Base-by-base conservation (phyloP, 2,888 invertebrate genomes). In the Brenthis ino region DNA sequence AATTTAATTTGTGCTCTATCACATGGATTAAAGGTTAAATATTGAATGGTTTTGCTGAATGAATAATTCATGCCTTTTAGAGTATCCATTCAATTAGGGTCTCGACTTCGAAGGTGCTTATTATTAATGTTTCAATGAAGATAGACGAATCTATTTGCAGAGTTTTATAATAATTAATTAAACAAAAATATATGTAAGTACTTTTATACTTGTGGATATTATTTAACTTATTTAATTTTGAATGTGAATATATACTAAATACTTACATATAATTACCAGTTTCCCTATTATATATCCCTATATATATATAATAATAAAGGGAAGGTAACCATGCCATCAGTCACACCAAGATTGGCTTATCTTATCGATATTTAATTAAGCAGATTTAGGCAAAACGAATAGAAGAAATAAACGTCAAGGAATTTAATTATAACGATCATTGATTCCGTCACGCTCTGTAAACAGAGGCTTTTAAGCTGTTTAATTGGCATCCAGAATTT, bases 341-440 rank as follows among this genome's bases (percentile, higher is more conserved):
- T 67, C 66, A 71, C 66, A 51, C 69, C 28, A 64, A 56, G 64
- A 60, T 64, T 67, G 60, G 53, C 68, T 71, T 72, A 71, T 69
- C 74, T 71, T 69, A 74, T 72, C 71, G 69, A 72, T 74, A 74
- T 76, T 77, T 76, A 76, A 76, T 77, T 75, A 76, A 75, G 75
- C 71, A 75, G 74, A 76, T 76, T 76, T 74, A 75, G 73, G 73
- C 72, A 70, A 74, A 76, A 66, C 73, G 71, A 74, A 67, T 67
- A 70, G 73, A 72, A 73, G 75, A 77, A 75, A 74, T 69, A 68
- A 79, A 73, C 77, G 76, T 76, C 71, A 72, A 68, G 77, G 82
- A 85, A 86, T 86, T 83, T 82, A 83, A 86, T 86, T 84, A 83
- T 75, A 77, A 77, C 79, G 79, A 82, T 81, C 82, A 83, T 82